Percentiles rank a stretch among this genome's conserved stretches.
These are phyloP conservation scores for Philaethria dido DNA, from an alignment of 2,888 invertebrate species.

Conservation along the genomic window DNA sequence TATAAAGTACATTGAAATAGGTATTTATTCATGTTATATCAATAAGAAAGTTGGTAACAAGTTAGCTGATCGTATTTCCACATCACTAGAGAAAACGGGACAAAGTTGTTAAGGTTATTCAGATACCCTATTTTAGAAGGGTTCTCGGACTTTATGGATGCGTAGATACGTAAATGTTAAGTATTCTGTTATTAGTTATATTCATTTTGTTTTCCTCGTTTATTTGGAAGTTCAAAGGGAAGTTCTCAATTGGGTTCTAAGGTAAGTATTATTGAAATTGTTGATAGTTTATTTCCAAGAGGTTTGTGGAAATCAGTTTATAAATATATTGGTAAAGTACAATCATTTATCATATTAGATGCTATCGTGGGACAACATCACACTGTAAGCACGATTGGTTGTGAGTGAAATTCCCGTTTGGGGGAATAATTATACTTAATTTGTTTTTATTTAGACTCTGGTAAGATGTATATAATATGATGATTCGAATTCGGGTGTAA, in stretches of 20 bases:
- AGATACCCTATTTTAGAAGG: background rate
- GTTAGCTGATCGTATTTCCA: slow-evolving; percentile 13
- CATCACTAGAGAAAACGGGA: background rate
- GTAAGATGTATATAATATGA: too few relatives aligned
- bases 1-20: background rate
- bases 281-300: background rate
- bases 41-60: background rate
- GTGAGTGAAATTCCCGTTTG: too few relatives aligned
- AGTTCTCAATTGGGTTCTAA: background rate
- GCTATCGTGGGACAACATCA: too few relatives aligned
- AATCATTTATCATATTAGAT: background rate
- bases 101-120: slow-evolving; percentile 7
- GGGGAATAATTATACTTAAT: too few relatives aligned
- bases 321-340: background rate
- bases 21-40: slow-evolving; percentile 8
- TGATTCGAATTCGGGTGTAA: too few relatives aligned
- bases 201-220: background rate
- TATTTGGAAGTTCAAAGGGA: background rate
- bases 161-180: background rate
- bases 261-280: background rate
- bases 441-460: too few relatives aligned
- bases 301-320: background rate
- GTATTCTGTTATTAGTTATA: background rate
- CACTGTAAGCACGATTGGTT: too few relatives aligned
- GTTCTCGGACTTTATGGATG: background rate